Base-by-base conservation (phyloP, 2,888 invertebrate species). In the Macrosiphum euphorbiae region DNA sequence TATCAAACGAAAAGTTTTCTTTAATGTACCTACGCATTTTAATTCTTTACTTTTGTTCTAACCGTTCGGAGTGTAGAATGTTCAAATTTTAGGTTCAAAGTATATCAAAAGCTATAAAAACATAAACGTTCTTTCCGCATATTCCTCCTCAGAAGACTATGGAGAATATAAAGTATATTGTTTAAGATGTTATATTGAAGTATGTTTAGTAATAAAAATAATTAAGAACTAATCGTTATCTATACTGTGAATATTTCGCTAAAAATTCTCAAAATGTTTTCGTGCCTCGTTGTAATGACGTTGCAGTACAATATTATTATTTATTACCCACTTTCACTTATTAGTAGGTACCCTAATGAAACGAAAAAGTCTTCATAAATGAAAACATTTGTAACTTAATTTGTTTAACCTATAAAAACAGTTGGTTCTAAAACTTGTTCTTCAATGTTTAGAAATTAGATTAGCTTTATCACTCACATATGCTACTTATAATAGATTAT, bases 101-200 rank as follows among this genome's bases (percentile, higher is more conserved):
- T 90, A 90, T 90, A 35, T 50, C n/a, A 50, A 67, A 67, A 67
- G 78, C 78, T 78, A 78, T 78, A 78, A 35, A 78, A 78, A 78
- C 35, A 78, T 41, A 35, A 78, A 78, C 20, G 78, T 41, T 78
- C 20, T 20, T 35, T 78, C 35, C 35, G 20, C 20, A 20, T 35
- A 35, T 41, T 35, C 35, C 8, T 78, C 20, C 1, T 20, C 35
- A 78, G 20, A 78, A 78, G 35, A 35, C 35, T 78, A 35, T 78
- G 35, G 8, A 78, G 5, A 20, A 55, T 78, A 78, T 35, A 61
- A 35, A 35, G 7, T 35, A 35, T 35, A 78, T 35, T 41, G 78
- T 35, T 78, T 78, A 20, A 78, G 78, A 78, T 20, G 26, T 58
- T 58, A 58, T 58, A 8, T 78, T 78, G 20, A 78, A 78, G 78